These are phyloP conservation scores for Punctoribates punctum DNA, from an alignment of 2,888 invertebrate species.

Conservation along the genomic window DNA sequence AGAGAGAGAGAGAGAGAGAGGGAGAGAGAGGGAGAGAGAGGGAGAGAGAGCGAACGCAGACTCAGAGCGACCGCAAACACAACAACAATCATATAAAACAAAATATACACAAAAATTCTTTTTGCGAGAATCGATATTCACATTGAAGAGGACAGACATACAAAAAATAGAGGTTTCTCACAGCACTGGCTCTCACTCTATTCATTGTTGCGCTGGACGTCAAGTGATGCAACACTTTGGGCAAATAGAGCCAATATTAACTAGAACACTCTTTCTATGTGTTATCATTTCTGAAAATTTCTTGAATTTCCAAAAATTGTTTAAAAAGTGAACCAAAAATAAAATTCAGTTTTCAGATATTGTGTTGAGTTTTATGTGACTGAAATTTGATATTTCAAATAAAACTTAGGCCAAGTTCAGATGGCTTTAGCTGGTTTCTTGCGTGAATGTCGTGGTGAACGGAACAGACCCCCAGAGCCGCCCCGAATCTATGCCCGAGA, in stretches of 20 bases:
- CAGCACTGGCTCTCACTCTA: background rate
- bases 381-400: background rate
- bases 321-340: too few relatives aligned
- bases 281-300: too few relatives aligned
- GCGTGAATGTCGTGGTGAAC: constrained; percentile 13
- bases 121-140: constrained; percentile 8
- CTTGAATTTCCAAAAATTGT: too few relatives aligned
- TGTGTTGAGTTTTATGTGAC: background rate
- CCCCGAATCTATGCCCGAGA: constrained; percentile 26
- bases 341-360: too few relatives aligned
- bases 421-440: constrained; percentile 23
- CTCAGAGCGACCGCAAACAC: constrained; percentile 21
- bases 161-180: background rate
- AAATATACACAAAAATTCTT: constrained; percentile 26
- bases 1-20: too few relatives aligned
- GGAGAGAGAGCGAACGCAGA: constrained; percentile 13
- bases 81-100: constrained; percentile 24
- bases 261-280: background rate
- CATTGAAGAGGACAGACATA: background rate
- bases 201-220: background rate
- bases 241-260: background rate
- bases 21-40: background rate
- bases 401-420: background rate
- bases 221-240: constrained; percentile 25
- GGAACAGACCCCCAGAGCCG: constrained; percentile 18